A percentile compares a stretch with the other conserved stretches of the same genome.
These are phyloP conservation scores for Quadroppia sp. DNA, from an alignment of 2,888 invertebrate genomes.

Conservation along the genomic window DNA sequence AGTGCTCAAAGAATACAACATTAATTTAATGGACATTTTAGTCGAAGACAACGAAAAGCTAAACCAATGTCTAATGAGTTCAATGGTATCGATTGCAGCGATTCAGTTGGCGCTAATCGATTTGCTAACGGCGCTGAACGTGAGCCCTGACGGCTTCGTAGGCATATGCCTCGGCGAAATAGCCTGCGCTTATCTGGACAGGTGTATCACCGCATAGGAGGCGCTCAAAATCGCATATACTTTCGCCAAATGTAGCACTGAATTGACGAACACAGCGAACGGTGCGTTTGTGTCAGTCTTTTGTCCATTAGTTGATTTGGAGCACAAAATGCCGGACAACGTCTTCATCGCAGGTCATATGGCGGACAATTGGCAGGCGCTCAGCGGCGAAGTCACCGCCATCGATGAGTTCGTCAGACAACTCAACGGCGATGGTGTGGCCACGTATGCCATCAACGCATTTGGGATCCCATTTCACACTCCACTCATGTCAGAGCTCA, in stretches of 20 bases:
- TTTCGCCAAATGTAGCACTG: conserved; percentile 31
- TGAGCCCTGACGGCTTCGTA: conserved; percentile 57
- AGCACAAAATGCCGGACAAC: conserved; percentile 75
- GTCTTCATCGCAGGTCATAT: conserved; percentile 93
- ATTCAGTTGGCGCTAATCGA: conserved; percentile 58
- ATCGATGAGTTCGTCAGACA: conserved; percentile 66
- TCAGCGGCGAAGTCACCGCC: conserved; percentile 76
- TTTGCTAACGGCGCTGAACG: conserved; percentile 53
- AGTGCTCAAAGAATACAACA: conserved; percentile 52
- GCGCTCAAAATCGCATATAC: conserved; percentile 28
- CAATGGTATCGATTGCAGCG: conserved; percentile 57
- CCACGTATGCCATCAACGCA: conserved; percentile 81
- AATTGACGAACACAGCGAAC: conserved; percentile 67
- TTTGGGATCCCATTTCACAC: conserved; percentile 68
- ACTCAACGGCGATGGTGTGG: conserved; percentile 68
- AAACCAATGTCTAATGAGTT: conserved; percentile 52
- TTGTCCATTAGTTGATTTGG: conserved; percentile 79
- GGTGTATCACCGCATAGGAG: conserved; percentile 51
- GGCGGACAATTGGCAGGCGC: conserved; percentile 82
- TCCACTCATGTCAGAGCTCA: conserved; percentile 37
- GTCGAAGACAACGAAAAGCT: conserved; percentile 49
- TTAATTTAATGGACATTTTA: conserved; percentile 54
- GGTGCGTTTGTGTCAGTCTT: conserved; percentile 86
- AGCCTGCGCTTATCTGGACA: conserved; percentile 58
- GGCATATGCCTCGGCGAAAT: conserved; percentile 54